phyloP scores from a whole-genome alignment of 2,113 vertebrate genomes.

The Micromys minutus region DNA sequence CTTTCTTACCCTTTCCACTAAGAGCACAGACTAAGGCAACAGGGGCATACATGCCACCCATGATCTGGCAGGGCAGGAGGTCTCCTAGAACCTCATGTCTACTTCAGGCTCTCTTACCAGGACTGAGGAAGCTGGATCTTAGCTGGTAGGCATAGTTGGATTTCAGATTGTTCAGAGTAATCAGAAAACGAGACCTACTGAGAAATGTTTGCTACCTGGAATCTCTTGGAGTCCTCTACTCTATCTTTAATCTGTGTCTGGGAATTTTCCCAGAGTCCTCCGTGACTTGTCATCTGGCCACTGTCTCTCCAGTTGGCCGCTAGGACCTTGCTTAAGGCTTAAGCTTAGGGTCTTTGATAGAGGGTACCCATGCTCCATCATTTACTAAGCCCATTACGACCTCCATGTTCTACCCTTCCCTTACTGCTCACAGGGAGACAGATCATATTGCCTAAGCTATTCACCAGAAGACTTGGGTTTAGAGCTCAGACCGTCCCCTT shows the following conservation, averaged over 20 bases:
- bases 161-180: background rate
- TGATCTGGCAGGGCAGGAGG: background rate
- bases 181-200: background rate
- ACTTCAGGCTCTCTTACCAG: background rate
- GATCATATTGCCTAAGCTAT: background rate
- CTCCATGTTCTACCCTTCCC: background rate
- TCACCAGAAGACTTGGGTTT: background rate
- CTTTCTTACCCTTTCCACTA: background rate
- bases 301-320: background rate
- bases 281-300: background rate
- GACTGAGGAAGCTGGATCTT: background rate
- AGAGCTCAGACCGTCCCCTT: background rate
- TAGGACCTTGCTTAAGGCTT: background rate
- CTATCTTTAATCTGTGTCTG: background rate
- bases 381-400: background rate
- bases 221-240: background rate
- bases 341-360: background rate
- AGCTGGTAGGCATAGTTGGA: background rate
- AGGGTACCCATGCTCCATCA: fast-evolving
- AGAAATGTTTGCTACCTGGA: background rate
- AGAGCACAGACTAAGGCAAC: background rate
- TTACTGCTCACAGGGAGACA: background rate
- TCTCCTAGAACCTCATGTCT: background rate
- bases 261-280: background rate
- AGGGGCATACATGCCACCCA: background rate